Percentiles rank a stretch among this genome's conserved stretches.
phyloP scores from a whole-genome alignment of 1,140 invertebrate genomes.

The Mya arenaria region DNA sequence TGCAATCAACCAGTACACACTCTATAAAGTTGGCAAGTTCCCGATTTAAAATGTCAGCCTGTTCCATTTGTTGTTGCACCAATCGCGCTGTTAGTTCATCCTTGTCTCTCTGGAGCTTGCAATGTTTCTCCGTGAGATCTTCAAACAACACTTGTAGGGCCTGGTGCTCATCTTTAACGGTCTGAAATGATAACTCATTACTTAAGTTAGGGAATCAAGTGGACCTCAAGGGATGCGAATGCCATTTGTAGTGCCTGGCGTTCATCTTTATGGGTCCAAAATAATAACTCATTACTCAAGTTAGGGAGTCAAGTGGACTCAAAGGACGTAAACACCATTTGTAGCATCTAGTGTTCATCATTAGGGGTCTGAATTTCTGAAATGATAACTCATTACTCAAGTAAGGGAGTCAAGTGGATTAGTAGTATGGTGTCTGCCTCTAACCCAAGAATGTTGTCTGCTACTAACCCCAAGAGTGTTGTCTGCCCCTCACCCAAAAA shows the following conservation, averaged over 20 bases:
- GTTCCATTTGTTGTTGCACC: constrained; percentile 94
- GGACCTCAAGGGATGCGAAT: constrained; percentile 93
- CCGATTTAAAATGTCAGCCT: constrained; percentile 87
- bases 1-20: constrained; percentile 4
- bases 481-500: too few relatives aligned
- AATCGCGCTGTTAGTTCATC: constrained; percentile 91
- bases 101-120: constrained; percentile 94
- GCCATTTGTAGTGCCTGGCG: constrained; percentile 96
- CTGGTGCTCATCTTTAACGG: constrained; percentile 96
- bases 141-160: constrained; percentile 95
- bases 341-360: too few relatives aligned
- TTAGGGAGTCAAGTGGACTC: too few relatives aligned
- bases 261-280: constrained; percentile 94
- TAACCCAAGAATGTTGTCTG: too few relatives aligned
- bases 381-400: too few relatives aligned
- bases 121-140: constrained; percentile 93
- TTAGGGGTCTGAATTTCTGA: too few relatives aligned
- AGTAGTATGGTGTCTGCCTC: too few relatives aligned
- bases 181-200: constrained; percentile 84
- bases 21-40: constrained; percentile 72
- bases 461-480: too few relatives aligned
- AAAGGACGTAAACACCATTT: too few relatives aligned
- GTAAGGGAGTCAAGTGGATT: too few relatives aligned
- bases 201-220: too few relatives aligned
- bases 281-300: too few relatives aligned